These are phyloP conservation scores for Struthidea cinerea DNA, from an alignment of 2,113 vertebrate genomes.

Conservation along the genomic window DNA sequence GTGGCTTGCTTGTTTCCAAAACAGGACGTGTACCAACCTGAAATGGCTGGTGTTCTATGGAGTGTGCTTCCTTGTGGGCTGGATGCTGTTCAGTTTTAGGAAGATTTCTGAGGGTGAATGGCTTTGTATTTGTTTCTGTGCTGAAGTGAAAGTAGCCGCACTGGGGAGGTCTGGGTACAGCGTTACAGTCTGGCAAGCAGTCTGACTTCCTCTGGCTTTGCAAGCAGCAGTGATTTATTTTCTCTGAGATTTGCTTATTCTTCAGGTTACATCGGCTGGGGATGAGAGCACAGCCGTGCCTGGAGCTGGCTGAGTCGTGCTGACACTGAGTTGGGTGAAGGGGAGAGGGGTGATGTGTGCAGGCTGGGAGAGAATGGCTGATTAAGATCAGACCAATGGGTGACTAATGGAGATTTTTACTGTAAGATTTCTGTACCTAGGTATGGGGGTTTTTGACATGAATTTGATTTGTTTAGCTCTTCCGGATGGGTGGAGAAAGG, in stretches of 20 bases:
- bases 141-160: neutral
- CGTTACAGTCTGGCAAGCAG: neutral
- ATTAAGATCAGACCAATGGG: neutral
- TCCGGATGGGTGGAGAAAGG: neutral
- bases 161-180: neutral
- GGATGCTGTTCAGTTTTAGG: neutral
- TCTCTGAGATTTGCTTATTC: neutral
- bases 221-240: neutral
- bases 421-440: neutral
- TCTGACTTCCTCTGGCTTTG: neutral
- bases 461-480: neutral
- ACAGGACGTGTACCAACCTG: neutral
- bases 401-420: neutral
- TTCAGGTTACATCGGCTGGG: neutral
- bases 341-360: neutral
- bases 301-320: accelerated
- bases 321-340: neutral
- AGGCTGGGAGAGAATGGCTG: neutral
- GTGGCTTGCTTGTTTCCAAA: neutral
- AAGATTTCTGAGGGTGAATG: neutral
- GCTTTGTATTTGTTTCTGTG: neutral
- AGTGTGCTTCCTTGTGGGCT: accelerated
- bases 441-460: accelerated
- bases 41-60: neutral
- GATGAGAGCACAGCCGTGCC: neutral